Conservation (phyloP, 1,140 invertebrate species). For the Microplitis mediator region DNA sequence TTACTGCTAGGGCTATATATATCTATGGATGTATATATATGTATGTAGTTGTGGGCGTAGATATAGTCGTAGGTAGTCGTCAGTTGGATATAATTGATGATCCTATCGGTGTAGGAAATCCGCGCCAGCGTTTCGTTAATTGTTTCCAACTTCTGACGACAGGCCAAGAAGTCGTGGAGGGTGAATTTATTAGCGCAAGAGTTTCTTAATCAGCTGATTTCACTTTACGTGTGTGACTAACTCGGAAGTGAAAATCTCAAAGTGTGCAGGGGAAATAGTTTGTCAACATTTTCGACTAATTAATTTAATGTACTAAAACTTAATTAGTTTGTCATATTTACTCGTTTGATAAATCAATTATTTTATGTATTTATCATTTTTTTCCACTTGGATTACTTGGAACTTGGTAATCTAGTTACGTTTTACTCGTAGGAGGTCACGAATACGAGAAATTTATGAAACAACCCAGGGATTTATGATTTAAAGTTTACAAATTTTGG, state of each 20-base stretch:
- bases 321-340: neutral
- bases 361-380: neutral
- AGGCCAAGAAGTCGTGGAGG: neutral
- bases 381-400: too few relatives aligned
- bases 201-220: constrained; percentile 12
- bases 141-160: constrained; percentile 16
- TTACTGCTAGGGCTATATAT: neutral
- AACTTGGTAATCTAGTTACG: too few relatives aligned
- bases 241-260: neutral
- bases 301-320: neutral
- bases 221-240: neutral
- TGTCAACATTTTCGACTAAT: neutral
- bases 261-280: neutral
- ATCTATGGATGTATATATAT: too few relatives aligned
- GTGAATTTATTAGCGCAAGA: constrained; percentile 20
- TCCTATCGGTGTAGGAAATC: constrained; percentile 16
- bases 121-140: constrained; percentile 21
- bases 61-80: neutral
- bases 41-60: too few relatives aligned
- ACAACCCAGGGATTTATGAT: too few relatives aligned
- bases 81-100: constrained; percentile 26
- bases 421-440: too few relatives aligned
- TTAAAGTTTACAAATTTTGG: too few relatives aligned
- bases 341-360: neutral
- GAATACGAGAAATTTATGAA: too few relatives aligned